Evolutionary conservation across 35 echinoderm and acorn worm species (phyloP).

Genomic region (Heliocidaris erythrogramma): DNA sequence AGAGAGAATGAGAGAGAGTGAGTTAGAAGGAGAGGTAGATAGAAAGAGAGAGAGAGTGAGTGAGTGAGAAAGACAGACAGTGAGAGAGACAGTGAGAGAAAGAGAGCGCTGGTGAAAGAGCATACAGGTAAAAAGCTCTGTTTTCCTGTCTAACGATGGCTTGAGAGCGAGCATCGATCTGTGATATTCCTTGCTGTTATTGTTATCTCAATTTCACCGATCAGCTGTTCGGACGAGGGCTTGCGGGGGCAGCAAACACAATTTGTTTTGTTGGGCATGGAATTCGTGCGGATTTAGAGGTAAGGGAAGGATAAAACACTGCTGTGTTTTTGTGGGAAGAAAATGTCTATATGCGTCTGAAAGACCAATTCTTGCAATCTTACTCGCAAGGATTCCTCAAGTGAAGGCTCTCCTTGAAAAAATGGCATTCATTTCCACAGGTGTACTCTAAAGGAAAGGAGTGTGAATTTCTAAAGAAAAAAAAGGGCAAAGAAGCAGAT

Average conservation of each 20-base stretch:
- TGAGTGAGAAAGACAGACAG: too few relatives aligned
- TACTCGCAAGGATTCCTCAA: background rate
- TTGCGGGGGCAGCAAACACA: constrained; percentile 27
- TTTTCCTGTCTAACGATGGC: background rate
- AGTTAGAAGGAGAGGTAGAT: background rate
- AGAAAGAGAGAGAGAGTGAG: background rate
- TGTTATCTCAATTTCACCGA: constrained; percentile 23
- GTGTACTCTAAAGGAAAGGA: background rate
- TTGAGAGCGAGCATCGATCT: constrained; percentile 4
- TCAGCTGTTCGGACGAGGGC: constrained; percentile 22
- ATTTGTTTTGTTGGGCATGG: constrained; percentile 25
- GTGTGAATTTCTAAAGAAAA: background rate
- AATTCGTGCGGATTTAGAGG: background rate
- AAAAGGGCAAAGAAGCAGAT: background rate
- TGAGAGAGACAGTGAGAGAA: background rate
- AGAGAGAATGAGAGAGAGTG: too few relatives aligned
- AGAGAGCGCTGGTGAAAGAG: background rate
- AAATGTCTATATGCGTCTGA: constrained; percentile 11
- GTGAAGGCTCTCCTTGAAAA: background rate
- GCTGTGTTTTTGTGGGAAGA: background rate
- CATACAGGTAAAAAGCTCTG: background rate
- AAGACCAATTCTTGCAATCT: background rate
- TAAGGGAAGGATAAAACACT: background rate
- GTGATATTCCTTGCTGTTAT: background rate
- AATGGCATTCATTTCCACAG: background rate